Percentiles rank a stretch among this genome's conserved stretches.
phyloP scores from a whole-genome alignment of 2,113 vertebrate species.

The Lichenostomus cassidix region DNA sequence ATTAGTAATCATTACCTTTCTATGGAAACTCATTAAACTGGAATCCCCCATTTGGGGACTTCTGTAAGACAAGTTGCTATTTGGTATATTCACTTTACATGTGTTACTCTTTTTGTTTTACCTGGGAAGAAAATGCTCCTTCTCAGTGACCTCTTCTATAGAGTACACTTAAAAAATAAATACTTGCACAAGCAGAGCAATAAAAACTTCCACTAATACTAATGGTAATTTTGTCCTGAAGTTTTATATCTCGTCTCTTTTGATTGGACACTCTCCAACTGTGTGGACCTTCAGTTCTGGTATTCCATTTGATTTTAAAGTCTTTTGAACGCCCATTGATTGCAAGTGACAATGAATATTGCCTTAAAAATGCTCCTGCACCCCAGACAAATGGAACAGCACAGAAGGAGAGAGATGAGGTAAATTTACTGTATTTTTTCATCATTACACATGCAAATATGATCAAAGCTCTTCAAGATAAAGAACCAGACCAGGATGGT shows the following conservation, averaged over 20 bases:
- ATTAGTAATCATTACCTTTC: not conserved
- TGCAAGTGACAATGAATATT: not conserved
- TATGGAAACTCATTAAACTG: not conserved
- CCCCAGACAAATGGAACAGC: not conserved
- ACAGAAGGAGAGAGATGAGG: not conserved
- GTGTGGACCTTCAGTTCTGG: not conserved
- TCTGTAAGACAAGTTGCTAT: not conserved
- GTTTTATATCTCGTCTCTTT: not conserved
- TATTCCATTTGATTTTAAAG: not conserved
- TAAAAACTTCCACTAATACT: not conserved
- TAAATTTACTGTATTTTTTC: not conserved
- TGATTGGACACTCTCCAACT: not conserved
- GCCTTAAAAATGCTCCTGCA: not conserved
- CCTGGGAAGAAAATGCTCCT: not conserved
- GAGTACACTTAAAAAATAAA: not conserved
- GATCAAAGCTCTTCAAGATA: not conserved
- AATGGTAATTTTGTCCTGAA: not conserved
- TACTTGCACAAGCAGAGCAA: not conserved
- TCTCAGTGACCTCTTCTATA: not conserved
- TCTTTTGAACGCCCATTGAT: not conserved
- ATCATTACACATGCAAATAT: not conserved
- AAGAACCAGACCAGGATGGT: not conserved
- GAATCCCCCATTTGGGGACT: not conserved
- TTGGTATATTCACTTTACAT: not conserved
- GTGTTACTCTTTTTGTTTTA: not conserved